These are phyloP conservation scores for Tipula confusa DNA, from an alignment of 2,888 invertebrate species.

Conservation along the genomic window DNA sequence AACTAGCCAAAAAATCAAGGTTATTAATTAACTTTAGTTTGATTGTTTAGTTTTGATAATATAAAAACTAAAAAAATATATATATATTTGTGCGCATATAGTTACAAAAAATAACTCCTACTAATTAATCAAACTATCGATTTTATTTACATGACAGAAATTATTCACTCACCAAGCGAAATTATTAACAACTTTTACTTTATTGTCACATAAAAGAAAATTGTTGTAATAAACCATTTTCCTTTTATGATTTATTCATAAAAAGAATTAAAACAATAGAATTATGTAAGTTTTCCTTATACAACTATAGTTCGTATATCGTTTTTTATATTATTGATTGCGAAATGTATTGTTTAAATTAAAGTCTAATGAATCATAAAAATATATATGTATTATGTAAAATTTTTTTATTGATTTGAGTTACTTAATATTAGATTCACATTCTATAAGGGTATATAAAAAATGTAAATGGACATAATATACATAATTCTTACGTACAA, in stretches of 20 bases:
- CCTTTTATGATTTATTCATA: not conserved
- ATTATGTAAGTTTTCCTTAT: not conserved
- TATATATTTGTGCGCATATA: not conserved
- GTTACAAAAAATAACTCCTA: not conserved
- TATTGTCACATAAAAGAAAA: not conserved
- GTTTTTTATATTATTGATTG: too few species aligned
- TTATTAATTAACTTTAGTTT: slow-evolving; percentile 12
- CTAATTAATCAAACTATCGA: not conserved
- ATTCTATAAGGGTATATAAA: too few species aligned
- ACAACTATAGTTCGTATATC: too few species aligned
- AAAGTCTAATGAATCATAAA: too few species aligned
- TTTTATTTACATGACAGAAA: not conserved
- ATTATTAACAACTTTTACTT: not conserved
- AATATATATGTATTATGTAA: too few species aligned
- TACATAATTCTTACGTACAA: too few species aligned
- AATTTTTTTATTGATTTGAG: too few species aligned
- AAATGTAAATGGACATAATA: too few species aligned
- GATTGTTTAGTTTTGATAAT: not conserved
- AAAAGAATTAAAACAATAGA: not conserved
- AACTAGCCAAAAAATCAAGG: slow-evolving; percentile 8
- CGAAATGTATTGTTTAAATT: too few species aligned
- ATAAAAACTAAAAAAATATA: not conserved
- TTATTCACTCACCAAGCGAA: too few species aligned
- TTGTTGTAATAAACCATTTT: not conserved
- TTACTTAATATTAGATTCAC: too few species aligned